These are phyloP conservation scores for Melanaphis sacchari DNA, from an alignment of 1,140 invertebrate species.

Conservation along the genomic window DNA sequence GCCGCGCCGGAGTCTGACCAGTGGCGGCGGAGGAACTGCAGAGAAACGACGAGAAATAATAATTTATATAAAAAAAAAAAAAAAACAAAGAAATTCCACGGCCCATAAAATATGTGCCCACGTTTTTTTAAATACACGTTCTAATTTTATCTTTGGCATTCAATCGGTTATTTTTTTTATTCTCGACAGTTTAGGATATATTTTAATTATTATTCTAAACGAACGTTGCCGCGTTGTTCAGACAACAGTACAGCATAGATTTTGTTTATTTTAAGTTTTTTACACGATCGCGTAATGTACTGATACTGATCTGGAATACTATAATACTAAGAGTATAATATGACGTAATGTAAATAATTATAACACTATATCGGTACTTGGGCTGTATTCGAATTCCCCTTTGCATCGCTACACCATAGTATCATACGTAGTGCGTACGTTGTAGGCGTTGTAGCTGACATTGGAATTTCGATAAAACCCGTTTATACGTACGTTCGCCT, in stretches of 20 bases:
- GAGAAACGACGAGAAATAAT: constrained; percentile 32
- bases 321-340: not conserved
- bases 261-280: not conserved
- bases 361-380: too few relatives aligned
- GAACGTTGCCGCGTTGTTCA: not conserved
- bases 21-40: not conserved
- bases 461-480: constrained; percentile 31
- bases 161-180: not conserved
- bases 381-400: too few relatives aligned
- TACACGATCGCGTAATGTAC: not conserved
- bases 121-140: constrained; percentile 39
- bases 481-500: not conserved
- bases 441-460: not conserved
- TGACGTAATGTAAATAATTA: too few relatives aligned
- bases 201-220: constrained; percentile 29
- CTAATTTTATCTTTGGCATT: constrained; percentile 46
- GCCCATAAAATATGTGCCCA: constrained; percentile 27
- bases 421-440: not conserved
- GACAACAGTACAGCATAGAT: not conserved
- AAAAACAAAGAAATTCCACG: constrained; percentile 45
- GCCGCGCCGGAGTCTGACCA: not conserved
- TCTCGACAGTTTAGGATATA: not conserved
- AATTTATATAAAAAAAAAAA: not conserved
- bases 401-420: too few relatives aligned
- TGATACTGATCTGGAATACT: not conserved